Evolutionary conservation across 1,140 invertebrate species (phyloP), one percentile per base, ranked within the genome.

Genomic region (Ctenoplectra terminalis): DNA sequence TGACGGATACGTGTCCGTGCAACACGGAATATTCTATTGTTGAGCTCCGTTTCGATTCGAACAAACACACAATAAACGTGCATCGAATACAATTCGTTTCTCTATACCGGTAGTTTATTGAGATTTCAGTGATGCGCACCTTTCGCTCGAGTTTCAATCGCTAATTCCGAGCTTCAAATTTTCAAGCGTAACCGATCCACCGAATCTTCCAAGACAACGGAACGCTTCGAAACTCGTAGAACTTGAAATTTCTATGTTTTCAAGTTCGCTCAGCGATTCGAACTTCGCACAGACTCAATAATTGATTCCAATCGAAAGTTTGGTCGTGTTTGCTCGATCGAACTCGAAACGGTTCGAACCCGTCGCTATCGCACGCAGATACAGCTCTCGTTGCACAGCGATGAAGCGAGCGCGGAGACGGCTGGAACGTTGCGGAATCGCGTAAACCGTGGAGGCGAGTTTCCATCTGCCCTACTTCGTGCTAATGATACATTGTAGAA

Each of bases 401-500:
- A 48, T 34, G 64, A 29, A n/a, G n/a, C 71, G 64, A 29, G 34
- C 29, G 40, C 31, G 73, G 82, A 83, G 54, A 52, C n/a, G 50
- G 37, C 46, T 71, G 23, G 69, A n/a, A n/a, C 81, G 56, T 63
- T 56, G 61, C 52, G 37, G 52, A 77, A 77, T 69, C 75, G 20
- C 64, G 64, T 46, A 69, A 77, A 69, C 26, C 75, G 50, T 46
- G 23, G 23, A 20, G 2, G 23, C 63, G 50, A 23, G 40, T 56
- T 56, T 77, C 64, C 75, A 69, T 40, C 75, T 77, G 75, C 52
- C 75, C 75, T 69, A 77, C 64, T 77, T 77, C 52, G 64, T 31
- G 75, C 40, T 77, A 70, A 69, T 77, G 64, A 77, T 69, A 77
- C 64, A 77, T 58, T 56, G 75, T 77, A 48, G 75, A 77, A 69